phyloP scores from a whole-genome alignment of 2,888 invertebrate species.

The Byasa hedistus region DNA sequence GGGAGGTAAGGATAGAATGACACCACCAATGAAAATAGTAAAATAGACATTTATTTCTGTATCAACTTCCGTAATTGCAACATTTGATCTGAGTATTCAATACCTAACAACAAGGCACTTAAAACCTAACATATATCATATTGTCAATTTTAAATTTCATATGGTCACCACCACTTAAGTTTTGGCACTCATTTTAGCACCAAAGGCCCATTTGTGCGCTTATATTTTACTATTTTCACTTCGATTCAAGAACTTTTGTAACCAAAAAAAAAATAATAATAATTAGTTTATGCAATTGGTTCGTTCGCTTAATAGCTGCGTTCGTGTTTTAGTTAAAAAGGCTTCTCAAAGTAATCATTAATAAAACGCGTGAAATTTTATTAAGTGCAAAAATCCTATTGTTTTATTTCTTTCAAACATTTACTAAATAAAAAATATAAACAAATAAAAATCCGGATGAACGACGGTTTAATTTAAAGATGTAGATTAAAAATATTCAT shows the following conservation, averaged over 20 bases:
- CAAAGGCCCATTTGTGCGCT: constrained; percentile 36
- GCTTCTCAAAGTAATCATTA: background rate
- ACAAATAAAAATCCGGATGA: background rate
- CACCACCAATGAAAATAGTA: constrained; percentile 78
- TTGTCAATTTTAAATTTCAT: constrained; percentile 20
- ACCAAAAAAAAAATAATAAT: constrained; percentile 18
- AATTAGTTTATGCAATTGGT: constrained; percentile 23
- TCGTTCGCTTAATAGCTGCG: constrained; percentile 23
- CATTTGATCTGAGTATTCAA: constrained; percentile 69
- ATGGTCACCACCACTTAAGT: background rate
- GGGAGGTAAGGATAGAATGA: constrained; percentile 46
- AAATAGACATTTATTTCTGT: constrained; percentile 77
- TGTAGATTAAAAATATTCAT: background rate
- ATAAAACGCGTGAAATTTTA: constrained; percentile 13
- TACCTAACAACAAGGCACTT: constrained; percentile 68
- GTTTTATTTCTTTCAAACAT: constrained; percentile 2
- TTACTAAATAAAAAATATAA: constrained; percentile 2
- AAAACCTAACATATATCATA: constrained; percentile 35
- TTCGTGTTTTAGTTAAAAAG: constrained; percentile 22
- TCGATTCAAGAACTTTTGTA: constrained; percentile 32
- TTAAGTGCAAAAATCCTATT: constrained; percentile 24
- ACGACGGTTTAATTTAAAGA: background rate
- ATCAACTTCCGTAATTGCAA: constrained; percentile 71
- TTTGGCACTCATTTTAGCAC: constrained; percentile 28
- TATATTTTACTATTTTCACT: constrained; percentile 43